Evolutionary conservation across 2,113 vertebrate genomes (phyloP), one percentile per base, ranked within the genome.

Genomic region (Camelus dromedarius): DNA sequence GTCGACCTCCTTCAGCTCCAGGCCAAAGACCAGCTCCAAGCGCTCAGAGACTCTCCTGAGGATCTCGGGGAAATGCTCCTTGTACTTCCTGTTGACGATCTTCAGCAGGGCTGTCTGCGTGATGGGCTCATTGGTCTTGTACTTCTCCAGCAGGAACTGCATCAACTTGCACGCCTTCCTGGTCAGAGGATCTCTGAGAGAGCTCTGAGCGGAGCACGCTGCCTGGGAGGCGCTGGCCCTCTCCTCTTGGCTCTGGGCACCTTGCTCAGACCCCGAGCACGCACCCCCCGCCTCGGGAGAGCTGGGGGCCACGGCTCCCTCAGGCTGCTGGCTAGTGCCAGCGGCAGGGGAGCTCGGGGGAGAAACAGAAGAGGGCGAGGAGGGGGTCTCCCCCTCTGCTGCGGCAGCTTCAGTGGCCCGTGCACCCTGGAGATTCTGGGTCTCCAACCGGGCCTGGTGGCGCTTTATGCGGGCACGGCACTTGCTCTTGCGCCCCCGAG

Each of bases 201-300:
- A 8, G 4, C 50, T 9, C 18, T 0, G 9, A 11, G 0, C 0
- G 1, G 7, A 0, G 32, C 2, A 0, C 8, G 4, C 24, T 1
- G 19, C 67, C 26, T 2, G 30, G 70, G 50, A 8, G 13, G 32
- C 5, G 16, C n/a, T 13, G 7, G 1, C 0, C 8, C 42, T 30
- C 15, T 24, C 9, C 50, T 67, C 52, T 50, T 28, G 80, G 58
- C 32, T 20, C 12, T 14, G 1, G 28, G 35, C 42, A 52, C 24
- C 54, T 52, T 11, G n/a, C 5, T 77, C 13, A 22, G 26, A 24
- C 18, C 2, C 18, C 22, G 24, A 5, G 12, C 32, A 20, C 3
- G 67, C 38, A 19, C 11, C 24, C 50, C 24, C 69, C 52, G 6
- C 75, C 1, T n/a, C 64, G 9, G 46, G 26, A 30, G 32, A 28